A percentile compares a stretch with the other conserved stretches of the same genome.
phyloP scores from a whole-genome alignment of 2,888 invertebrate genomes.

The Parapristionchus giblindavisi region DNA sequence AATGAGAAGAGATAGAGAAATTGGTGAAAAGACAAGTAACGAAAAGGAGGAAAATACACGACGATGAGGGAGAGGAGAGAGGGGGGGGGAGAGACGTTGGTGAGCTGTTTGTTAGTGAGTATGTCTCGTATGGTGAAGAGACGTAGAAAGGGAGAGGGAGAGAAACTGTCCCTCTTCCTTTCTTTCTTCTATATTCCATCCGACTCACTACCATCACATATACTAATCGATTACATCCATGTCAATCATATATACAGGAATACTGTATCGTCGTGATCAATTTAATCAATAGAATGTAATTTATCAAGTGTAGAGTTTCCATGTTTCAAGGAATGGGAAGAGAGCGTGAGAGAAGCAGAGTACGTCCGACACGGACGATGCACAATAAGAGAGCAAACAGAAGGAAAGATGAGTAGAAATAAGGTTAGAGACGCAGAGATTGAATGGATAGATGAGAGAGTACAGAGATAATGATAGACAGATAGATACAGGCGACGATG shows the following conservation, averaged over 20 bases:
- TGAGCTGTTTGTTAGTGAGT: constrained; percentile 36
- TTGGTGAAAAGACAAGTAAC: not conserved
- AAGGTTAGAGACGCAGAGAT: constrained; percentile 13
- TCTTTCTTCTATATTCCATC: too few species aligned
- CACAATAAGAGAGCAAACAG: not conserved
- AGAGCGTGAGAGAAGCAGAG: constrained; percentile 1
- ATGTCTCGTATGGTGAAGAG: constrained; percentile 26
- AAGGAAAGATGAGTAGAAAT: not conserved
- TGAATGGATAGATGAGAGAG: not conserved
- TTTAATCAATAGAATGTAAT: too few species aligned
- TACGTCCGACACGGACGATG: not conserved
- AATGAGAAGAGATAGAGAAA: too few species aligned
- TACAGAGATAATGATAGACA: constrained; percentile 14
- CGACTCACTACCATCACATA: too few species aligned
- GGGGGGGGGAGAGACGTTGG: constrained; percentile 26
- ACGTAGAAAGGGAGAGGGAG: not conserved
- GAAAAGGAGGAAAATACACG: not conserved
- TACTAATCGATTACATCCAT: too few species aligned
- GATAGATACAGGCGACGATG: not conserved
- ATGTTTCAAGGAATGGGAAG: too few species aligned
- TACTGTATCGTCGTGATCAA: too few species aligned
- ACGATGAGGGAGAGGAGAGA: not conserved
- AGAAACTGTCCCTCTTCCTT: too few species aligned
- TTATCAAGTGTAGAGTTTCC: too few species aligned
- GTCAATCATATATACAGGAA: too few species aligned